Conservation (phyloP, 2,113 vertebrate species). For the Lota lota region DNA sequence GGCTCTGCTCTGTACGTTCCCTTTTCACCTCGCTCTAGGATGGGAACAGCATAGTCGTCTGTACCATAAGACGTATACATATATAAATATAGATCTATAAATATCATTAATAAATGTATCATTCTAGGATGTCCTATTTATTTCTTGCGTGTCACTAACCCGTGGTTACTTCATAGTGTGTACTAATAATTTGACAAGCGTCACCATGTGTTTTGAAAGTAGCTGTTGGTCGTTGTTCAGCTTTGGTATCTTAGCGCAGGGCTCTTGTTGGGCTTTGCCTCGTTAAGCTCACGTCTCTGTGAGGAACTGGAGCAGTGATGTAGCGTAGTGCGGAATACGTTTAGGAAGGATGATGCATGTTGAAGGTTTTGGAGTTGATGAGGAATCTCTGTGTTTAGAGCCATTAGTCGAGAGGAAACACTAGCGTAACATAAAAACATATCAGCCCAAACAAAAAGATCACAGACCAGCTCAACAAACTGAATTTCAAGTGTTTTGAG, state of each 20-base stretch:
- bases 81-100: slow-evolving; percentile 61
- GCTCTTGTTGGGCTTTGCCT: slow-evolving; percentile 56
- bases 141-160: slow-evolving; percentile 29
- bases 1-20: no score
- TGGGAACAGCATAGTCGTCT: slow-evolving; percentile 18
- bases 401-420: no score
- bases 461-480: no score
- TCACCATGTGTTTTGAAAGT: slow-evolving; percentile 59
- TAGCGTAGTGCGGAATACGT: slow-evolving; percentile 26
- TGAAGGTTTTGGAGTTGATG: background rate
- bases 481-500: no score
- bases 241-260: slow-evolving; percentile 64
- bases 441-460: no score
- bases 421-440: no score
- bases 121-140: slow-evolving; percentile 66
- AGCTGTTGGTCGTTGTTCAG: slow-evolving; percentile 68
- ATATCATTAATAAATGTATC: slow-evolving; percentile 61
- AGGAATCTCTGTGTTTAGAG: no score
- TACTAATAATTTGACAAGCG: slow-evolving; percentile 52
- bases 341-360: slow-evolving; percentile 6
- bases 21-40: slow-evolving; percentile 20
- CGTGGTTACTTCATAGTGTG: slow-evolving; percentile 50
- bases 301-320: slow-evolving; percentile 16
- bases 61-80: slow-evolving; percentile 67
- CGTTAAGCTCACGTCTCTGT: slow-evolving; percentile 59